Percentiles rank a stretch among this genome's conserved stretches.
Conservation (phyloP, 2,888 invertebrate species). For the Leptodirus hochenwartii region DNA sequence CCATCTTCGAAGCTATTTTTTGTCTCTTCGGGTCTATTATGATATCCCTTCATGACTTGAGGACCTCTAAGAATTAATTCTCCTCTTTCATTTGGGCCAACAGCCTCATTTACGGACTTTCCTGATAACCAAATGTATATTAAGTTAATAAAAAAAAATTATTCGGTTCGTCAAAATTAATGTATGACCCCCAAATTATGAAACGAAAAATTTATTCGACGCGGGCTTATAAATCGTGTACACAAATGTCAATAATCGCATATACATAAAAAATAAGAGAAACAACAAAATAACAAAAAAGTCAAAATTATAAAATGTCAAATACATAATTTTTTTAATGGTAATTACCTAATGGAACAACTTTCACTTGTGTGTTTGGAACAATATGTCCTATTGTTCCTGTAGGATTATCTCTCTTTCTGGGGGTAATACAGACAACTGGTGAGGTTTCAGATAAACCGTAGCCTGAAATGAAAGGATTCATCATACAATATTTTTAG, state of each 20-base stretch:
- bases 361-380: slow-evolving; percentile 9
- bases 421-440: neutral
- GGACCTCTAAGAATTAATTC: slow-evolving; percentile 62
- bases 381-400: slow-evolving; percentile 9
- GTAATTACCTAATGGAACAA: slow-evolving; percentile 10
- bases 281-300: too few species aligned
- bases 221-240: too few species aligned
- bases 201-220: too few species aligned
- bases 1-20: slow-evolving; percentile 45
- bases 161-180: slow-evolving; percentile 35
- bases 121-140: too few species aligned
- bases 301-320: too few species aligned
- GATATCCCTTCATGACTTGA: slow-evolving; percentile 68
- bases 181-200: too few species aligned
- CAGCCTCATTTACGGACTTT: too few species aligned
- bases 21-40: slow-evolving; percentile 56
- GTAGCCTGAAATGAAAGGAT: slow-evolving; percentile 33
- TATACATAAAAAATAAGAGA: too few species aligned
- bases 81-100: slow-evolving; percentile 33
- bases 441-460: slow-evolving; percentile 58
- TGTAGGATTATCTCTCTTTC: neutral
- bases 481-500: too few species aligned
- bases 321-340: too few species aligned
- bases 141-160: too few species aligned
- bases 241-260: too few species aligned